Base-by-base conservation (phyloP, 2,797 vertebrate species). In the Eospalax fontanierii region DNA sequence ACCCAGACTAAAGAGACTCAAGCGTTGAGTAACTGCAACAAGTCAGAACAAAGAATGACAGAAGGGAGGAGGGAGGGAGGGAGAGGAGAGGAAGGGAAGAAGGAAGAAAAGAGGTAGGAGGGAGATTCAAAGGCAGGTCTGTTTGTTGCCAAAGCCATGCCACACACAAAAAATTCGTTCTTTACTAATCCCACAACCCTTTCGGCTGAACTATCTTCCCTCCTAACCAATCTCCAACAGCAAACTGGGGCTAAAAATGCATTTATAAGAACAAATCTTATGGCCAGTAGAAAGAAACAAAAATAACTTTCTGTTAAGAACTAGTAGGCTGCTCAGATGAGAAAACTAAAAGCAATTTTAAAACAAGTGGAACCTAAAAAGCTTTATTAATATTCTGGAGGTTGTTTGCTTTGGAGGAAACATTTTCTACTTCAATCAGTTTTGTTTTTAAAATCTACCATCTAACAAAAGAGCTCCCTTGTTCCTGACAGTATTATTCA, bases 401-500 rank as follows among this genome's bases (percentile, higher is more conserved):
- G 68, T 71, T 96, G 73, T 91, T 92, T 96, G 84, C 93, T 73
- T 82, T 89, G 91, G 73, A 96, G 38, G 83, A 97, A 96, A 95
- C 73, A 89, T 94, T 96, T 81, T 95, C 89, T 75, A 96, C 38
- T 88, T 89, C 92, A 46, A 93, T 94, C 78, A 92, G 86, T 61
- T 93, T 89, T 94, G 90, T 96, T 98, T 96, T 96, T 65, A 82
- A 94, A 71, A 88, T 38, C 59, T 63, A 21, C 21, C 92, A 82
- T 79, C 89, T 96, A 96, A 97, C 93, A 98, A 95, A 98, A 96
- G 92, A 89, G 79, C 61, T 83, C 90, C 82, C 83, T 92, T 94
- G 80, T 76, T 97, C 94, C 93, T 92, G 94, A 97, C 97, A 98
- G 96, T 59, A 86, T 83, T 96, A 95, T 96, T 98, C 93, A 95